A percentile compares a stretch with the other conserved stretches of the same genome.
Evolutionary conservation across 1,140 invertebrate genomes (phyloP).

Genomic region (Saxidomus purpurata): DNA sequence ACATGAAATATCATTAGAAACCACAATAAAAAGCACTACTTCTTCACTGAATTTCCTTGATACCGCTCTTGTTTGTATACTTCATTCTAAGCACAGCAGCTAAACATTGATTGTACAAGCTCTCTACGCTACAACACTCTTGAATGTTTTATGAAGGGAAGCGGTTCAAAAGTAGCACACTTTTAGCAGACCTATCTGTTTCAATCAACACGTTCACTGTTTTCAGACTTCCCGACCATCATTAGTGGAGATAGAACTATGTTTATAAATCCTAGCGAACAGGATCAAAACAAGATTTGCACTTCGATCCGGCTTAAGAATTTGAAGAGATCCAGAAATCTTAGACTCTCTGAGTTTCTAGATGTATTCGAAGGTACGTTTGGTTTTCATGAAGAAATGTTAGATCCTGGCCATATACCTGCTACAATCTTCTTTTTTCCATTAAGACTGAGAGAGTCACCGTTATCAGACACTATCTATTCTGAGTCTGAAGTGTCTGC

Average conservation of each 20-base stretch:
- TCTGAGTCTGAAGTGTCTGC: slow-evolving; percentile 62
- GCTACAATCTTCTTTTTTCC: slow-evolving; percentile 80
- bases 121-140: too few species aligned
- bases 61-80: too few species aligned
- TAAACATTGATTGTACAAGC: too few species aligned
- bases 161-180: too few species aligned
- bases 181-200: background rate
- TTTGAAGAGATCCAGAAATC: background rate
- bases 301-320: background rate
- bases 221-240: slow-evolving; percentile 43
- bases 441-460: slow-evolving; percentile 56
- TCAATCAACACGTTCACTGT: background rate
- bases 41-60: too few species aligned
- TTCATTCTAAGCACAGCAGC: too few species aligned
- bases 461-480: slow-evolving; percentile 68
- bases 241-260: slow-evolving; percentile 29
- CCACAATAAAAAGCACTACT: too few species aligned
- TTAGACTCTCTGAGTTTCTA: background rate
- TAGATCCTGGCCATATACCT: slow-evolving; percentile 64
- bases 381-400: slow-evolving; percentile 9
- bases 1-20: too few species aligned
- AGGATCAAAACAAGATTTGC: slow-evolving; percentile 20
- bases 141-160: too few species aligned
- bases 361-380: background rate
- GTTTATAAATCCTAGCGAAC: slow-evolving; percentile 40